These are phyloP conservation scores for Eubucco bourcierii DNA, from an alignment of 2,113 vertebrate species.

Conservation along the genomic window DNA sequence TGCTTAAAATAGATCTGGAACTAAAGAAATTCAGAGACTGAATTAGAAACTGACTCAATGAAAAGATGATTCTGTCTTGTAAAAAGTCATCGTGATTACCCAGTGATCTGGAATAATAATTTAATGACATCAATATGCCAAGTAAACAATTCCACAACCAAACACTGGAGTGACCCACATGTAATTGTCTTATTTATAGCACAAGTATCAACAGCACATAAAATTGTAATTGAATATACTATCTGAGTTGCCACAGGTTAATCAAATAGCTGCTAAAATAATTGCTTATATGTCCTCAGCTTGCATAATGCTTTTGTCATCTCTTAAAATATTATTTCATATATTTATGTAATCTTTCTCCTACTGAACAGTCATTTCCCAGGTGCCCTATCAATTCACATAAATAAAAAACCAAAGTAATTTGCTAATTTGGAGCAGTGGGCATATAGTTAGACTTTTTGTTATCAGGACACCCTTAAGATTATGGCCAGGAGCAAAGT, in stretches of 20 bases:
- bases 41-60: constrained; percentile 48
- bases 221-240: not conserved
- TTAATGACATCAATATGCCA: constrained; percentile 36
- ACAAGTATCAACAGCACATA: not conserved
- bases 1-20: constrained; percentile 35
- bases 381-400: not conserved
- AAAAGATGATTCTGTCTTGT: constrained; percentile 13
- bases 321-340: constrained; percentile 20
- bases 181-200: constrained; percentile 29
- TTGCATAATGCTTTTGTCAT: constrained; percentile 33
- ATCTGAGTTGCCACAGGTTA: not conserved
- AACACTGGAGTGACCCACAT: not conserved
- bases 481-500: not conserved
- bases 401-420: constrained; percentile 10
- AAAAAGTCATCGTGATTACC: constrained; percentile 9
- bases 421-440: not conserved
- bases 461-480: not conserved
- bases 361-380: not conserved
- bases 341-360: not conserved
- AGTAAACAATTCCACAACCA: not conserved
- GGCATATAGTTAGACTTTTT: not conserved
- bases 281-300: constrained; percentile 27
- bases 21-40: not conserved
- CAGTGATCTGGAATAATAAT: constrained; percentile 40
- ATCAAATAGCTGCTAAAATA: constrained; percentile 32